Evolutionary conservation across 1,140 invertebrate species (phyloP).

Genomic region (Cryptotermes secundus): DNA sequence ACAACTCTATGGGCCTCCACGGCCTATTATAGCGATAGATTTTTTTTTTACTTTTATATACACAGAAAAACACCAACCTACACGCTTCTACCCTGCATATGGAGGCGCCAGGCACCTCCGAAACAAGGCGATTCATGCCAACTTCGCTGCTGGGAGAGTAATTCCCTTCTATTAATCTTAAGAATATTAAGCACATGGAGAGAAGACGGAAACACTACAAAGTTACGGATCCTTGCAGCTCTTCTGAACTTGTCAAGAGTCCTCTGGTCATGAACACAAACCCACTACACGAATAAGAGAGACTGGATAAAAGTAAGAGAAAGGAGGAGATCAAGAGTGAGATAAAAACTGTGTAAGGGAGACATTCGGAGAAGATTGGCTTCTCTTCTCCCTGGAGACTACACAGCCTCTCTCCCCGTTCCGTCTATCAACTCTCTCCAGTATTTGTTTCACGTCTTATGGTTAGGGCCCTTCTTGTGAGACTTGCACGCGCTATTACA

Average conservation of each 20-base stretch:
- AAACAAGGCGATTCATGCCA: too few relatives aligned
- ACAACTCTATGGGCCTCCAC: too few relatives aligned
- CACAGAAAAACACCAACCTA: too few relatives aligned
- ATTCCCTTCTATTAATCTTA: background rate
- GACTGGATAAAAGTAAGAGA: too few relatives aligned
- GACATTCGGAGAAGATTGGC: background rate
- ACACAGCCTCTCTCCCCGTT: background rate
- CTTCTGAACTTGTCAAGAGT: background rate
- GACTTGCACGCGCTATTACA: background rate
- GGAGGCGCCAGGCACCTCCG: too few relatives aligned
- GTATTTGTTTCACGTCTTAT: conserved; percentile 2
- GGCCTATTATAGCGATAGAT: too few relatives aligned
- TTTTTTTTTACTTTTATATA: too few relatives aligned
- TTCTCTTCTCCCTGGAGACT: background rate
- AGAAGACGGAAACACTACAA: background rate
- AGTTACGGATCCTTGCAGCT: background rate
- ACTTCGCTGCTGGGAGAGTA: too few relatives aligned
- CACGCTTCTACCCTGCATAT: too few relatives aligned
- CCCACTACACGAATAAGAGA: background rate
- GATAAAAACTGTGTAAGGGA: background rate
- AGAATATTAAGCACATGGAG: background rate
- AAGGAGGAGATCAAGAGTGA: background rate
- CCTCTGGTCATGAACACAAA: background rate
- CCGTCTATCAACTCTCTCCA: background rate
- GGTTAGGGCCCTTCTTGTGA: background rate